phyloP scores from a whole-genome alignment of 1,140 invertebrate species.

The Meloidogyne chitwoodi region DNA sequence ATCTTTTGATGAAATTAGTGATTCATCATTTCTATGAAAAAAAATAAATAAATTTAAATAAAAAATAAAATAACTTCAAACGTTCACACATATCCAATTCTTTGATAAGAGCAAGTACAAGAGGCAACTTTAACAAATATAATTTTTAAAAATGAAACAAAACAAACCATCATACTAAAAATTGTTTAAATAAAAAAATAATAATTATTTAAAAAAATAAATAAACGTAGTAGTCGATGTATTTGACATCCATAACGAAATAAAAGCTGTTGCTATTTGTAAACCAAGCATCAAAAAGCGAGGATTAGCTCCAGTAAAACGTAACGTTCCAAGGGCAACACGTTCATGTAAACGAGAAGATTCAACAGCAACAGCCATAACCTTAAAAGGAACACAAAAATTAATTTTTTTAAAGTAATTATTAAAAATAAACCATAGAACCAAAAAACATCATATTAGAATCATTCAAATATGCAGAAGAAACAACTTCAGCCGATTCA shows the following conservation, averaged over 20 bases:
- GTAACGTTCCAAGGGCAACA: slow-evolving; percentile 71
- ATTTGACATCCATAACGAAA: slow-evolving; percentile 63
- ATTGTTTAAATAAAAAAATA: not conserved
- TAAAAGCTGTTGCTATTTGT: slow-evolving; percentile 29
- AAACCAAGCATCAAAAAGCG: slow-evolving; percentile 44
- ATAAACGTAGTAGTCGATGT: slow-evolving; percentile 65
- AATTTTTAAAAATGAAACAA: slow-evolving; percentile 44
- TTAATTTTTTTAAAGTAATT: too few relatives aligned
- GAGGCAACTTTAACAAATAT: slow-evolving; percentile 46
- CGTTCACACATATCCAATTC: slow-evolving; percentile 44
- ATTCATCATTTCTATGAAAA: not conserved
- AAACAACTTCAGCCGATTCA: slow-evolving; percentile 52
- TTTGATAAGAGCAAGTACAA: slow-evolving; percentile 42
- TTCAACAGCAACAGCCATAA: slow-evolving; percentile 70
- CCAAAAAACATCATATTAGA: slow-evolving; percentile 68
- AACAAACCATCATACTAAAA: slow-evolving; percentile 63
- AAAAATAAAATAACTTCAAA: slow-evolving; percentile 24
- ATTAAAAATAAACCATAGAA: slow-evolving; percentile 70
- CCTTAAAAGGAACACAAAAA: not conserved
- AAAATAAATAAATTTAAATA: slow-evolving; percentile 3
- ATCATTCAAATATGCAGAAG: slow-evolving; percentile 53
- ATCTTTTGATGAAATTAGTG: not conserved
- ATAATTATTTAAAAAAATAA: not conserved
- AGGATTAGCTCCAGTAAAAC: slow-evolving; percentile 43
- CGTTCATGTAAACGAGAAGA: slow-evolving; percentile 77